phyloP scores from a whole-genome alignment of 2,888 invertebrate genomes.

The Argyresthia goedartella region DNA sequence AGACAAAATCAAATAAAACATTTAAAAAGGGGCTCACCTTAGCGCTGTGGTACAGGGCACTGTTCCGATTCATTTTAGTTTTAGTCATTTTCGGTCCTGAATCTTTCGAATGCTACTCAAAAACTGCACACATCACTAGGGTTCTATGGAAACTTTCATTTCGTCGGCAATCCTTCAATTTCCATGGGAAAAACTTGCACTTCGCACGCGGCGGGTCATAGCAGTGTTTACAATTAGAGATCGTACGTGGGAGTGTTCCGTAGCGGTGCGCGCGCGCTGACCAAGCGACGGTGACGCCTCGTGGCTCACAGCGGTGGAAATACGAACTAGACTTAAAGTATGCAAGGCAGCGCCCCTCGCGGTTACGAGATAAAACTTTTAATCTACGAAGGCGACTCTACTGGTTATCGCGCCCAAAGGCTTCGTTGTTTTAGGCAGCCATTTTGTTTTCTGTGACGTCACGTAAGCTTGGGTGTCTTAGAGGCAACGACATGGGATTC shows the following conservation, averaged over 20 bases:
- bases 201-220: conserved; percentile 30
- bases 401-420: not conserved
- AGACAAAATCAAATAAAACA: not conserved
- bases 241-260: conserved; percentile 58
- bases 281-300: conserved; percentile 39
- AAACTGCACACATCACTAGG: conserved; percentile 47
- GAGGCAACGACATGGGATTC: not conserved
- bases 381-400: not conserved
- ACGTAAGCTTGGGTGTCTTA: conserved; percentile 1
- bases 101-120: conserved; percentile 32
- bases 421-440: conserved; percentile 26
- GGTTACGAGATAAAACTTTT: conserved; percentile 30
- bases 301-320: conserved; percentile 33
- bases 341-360: conserved; percentile 15
- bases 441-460: conserved; percentile 44
- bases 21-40: conserved; percentile 69
- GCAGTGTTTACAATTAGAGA: conserved; percentile 57
- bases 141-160: conserved; percentile 34
- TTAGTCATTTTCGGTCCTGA: conserved; percentile 63
- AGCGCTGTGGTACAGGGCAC: conserved; percentile 80
- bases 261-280: conserved; percentile 29
- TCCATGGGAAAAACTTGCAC: conserved; percentile 34
- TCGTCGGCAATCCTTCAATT: conserved; percentile 35
- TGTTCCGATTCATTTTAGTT: conserved; percentile 66
- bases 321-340: conserved; percentile 47